Conservation (phyloP, 2,113 vertebrate species). For the Elgaria multicarinata region DNA sequence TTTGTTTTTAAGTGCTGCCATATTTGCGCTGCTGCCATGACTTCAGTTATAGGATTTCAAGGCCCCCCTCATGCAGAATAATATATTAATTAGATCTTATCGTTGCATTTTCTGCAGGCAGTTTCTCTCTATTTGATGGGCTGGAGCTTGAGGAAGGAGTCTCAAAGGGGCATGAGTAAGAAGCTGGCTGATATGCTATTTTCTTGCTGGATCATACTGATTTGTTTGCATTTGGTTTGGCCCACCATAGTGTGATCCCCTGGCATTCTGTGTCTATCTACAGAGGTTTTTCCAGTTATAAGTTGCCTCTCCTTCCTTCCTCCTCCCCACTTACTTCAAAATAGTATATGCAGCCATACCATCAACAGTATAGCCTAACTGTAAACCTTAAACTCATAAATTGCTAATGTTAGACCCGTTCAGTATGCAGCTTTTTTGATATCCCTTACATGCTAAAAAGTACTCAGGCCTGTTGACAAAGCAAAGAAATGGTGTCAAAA, state of each 20-base stretch:
- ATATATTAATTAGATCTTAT: not conserved
- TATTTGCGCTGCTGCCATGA: not conserved
- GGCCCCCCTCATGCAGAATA: not conserved
- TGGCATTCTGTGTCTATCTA: fast-evolving
- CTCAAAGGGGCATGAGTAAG: not conserved
- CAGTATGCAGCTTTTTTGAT: conserved; percentile 71
- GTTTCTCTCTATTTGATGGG: not conserved
- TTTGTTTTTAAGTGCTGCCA: conserved; percentile 1
- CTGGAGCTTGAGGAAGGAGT: not conserved
- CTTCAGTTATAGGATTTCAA: not conserved
- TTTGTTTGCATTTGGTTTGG: not conserved
- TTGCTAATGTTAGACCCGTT: conserved; percentile 65
- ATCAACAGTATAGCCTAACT: conserved; percentile 22
- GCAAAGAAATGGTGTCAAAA: conserved; percentile 92
- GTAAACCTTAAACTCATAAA: conserved; percentile 69
- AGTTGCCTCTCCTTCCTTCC: not conserved
- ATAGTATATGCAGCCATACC: not conserved
- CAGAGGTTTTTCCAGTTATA: conserved; percentile 23
- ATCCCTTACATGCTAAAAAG: conserved; percentile 85
- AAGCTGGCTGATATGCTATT: not conserved
- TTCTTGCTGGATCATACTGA: not conserved
- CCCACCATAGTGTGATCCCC: not conserved
- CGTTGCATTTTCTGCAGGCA: not conserved
- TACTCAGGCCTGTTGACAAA: conserved; percentile 87
- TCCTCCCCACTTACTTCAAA: not conserved